These are phyloP conservation scores for Yponomeuta malinellus DNA, from an alignment of 2,888 invertebrate genomes.

Conservation along the genomic window DNA sequence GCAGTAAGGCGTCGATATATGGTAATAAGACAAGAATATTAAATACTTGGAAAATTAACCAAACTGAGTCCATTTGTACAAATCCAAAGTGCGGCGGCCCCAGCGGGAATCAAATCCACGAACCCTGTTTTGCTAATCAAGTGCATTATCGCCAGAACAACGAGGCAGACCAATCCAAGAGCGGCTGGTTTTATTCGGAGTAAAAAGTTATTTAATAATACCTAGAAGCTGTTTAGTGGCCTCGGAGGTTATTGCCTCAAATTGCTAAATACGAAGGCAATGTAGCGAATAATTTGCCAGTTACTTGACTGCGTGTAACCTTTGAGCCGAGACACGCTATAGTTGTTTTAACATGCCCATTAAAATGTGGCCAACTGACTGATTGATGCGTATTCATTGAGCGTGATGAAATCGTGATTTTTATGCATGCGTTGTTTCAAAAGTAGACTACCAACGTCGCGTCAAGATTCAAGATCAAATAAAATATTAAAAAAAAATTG, in stretches of 20 bases:
- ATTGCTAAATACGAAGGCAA: constrained; percentile 3
- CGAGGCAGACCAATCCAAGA: no score
- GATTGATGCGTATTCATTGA: not conserved
- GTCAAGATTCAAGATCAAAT: no score
- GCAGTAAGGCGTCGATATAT: no score
- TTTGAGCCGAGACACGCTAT: not conserved
- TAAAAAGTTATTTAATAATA: not conserved
- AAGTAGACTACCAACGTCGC: not conserved
- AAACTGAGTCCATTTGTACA: no score
- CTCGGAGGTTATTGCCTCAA: constrained; percentile 2
- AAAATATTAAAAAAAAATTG: no score
- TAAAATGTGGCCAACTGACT: not conserved
- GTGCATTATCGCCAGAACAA: no score
- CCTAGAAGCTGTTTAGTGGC: not conserved
- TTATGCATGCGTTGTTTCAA: not conserved
- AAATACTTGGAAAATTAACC: no score
- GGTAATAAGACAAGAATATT: no score
- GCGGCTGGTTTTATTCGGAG: not conserved
- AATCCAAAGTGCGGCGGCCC: no score
- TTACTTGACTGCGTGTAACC: not conserved
- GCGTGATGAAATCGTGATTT: not conserved
- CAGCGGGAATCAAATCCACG: no score
- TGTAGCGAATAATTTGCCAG: not conserved
- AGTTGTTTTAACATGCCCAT: not conserved
- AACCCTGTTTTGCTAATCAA: no score